Percentiles rank a stretch among this genome's conserved stretches.
Evolutionary conservation across 2,888 invertebrate genomes (phyloP).

Genomic region (Monoplex corrugatus): DNA sequence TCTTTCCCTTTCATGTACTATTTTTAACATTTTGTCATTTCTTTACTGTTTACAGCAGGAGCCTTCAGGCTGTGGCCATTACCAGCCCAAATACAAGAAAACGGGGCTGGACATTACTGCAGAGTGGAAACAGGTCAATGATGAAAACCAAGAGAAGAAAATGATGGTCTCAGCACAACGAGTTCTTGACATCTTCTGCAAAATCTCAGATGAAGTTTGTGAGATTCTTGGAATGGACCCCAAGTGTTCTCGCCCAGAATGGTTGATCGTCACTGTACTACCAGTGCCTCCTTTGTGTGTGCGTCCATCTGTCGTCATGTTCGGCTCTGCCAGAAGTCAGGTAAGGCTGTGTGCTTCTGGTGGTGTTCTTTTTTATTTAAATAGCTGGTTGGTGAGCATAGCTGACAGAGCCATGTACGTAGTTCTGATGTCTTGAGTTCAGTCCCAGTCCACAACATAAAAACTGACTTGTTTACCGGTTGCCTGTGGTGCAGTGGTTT

Average conservation of each 20-base stretch:
- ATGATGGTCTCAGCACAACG: slow-evolving; percentile 95
- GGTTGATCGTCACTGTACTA: slow-evolving; percentile 99
- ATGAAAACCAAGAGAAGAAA: slow-evolving; percentile 97
- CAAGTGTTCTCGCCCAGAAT: slow-evolving; percentile 96
- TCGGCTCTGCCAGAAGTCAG: slow-evolving; percentile 97
- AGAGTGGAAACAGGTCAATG: slow-evolving; percentile 98
- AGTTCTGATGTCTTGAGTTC: too few relatives aligned
- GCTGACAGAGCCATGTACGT: too few relatives aligned
- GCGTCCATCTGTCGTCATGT: slow-evolving; percentile 98
- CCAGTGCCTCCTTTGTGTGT: slow-evolving; percentile 98
- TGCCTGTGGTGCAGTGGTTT: too few relatives aligned
- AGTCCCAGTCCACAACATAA: too few relatives aligned
- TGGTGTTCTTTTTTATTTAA: too few relatives aligned
- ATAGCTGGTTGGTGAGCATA: too few relatives aligned
- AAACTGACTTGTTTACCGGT: too few relatives aligned
- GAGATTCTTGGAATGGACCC: slow-evolving; percentile 97
- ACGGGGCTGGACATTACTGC: slow-evolving; percentile 95
- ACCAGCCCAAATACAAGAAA: slow-evolving; percentile 95
- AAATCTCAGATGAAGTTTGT: slow-evolving; percentile 93
- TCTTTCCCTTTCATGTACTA: too few relatives aligned
- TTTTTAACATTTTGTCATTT: too few relatives aligned
- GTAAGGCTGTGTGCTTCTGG: slow-evolving; percentile 65
- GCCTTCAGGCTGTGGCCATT: slow-evolving; percentile 98
- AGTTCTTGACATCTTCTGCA: slow-evolving; percentile 97
- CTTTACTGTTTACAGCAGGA: slow-evolving; percentile 80